Conservation (phyloP, 1,140 invertebrate species). For the Bombus balteatus region DNA sequence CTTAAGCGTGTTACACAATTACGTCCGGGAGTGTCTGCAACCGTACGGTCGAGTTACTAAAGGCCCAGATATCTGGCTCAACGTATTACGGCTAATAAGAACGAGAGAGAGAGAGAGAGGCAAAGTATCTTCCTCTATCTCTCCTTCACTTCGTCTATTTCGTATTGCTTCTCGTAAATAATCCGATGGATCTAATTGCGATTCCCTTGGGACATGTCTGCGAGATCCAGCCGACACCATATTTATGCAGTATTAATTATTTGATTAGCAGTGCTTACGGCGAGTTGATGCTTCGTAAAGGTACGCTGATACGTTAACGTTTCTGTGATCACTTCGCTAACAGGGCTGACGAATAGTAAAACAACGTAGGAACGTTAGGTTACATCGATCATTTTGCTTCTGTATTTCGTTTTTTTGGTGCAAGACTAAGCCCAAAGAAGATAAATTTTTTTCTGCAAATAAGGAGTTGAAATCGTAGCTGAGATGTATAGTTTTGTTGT, state of each 20-base stretch:
- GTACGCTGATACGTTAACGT: not conserved
- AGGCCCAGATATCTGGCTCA: conserved; percentile 50
- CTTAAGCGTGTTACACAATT: conserved; percentile 68
- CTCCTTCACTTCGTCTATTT: not conserved
- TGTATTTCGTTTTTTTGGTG: too few relatives aligned
- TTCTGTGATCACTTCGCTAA: not conserved
- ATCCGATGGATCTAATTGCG: conserved; percentile 36
- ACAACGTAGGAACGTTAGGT: too few relatives aligned
- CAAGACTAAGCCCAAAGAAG: too few relatives aligned
- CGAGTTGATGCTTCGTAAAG: not conserved
- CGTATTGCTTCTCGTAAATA: conserved; percentile 24
- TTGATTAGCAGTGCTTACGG: not conserved
- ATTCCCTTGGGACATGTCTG: not conserved
- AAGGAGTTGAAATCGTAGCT: too few relatives aligned
- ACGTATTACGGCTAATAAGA: conserved; percentile 64
- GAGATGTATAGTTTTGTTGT: too few relatives aligned
- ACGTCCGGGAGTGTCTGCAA: conserved; percentile 46
- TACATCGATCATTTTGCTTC: too few relatives aligned
- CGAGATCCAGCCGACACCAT: not conserved
- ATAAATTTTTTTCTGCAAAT: too few relatives aligned
- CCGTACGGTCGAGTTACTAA: conserved; percentile 51
- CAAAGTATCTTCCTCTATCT: not conserved
- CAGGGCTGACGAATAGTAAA: not conserved
- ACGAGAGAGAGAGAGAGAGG: conserved; percentile 34
- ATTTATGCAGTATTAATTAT: conserved; percentile 20